phyloP scores from a whole-genome alignment of 2,113 vertebrate species.

The Vidua macroura region DNA sequence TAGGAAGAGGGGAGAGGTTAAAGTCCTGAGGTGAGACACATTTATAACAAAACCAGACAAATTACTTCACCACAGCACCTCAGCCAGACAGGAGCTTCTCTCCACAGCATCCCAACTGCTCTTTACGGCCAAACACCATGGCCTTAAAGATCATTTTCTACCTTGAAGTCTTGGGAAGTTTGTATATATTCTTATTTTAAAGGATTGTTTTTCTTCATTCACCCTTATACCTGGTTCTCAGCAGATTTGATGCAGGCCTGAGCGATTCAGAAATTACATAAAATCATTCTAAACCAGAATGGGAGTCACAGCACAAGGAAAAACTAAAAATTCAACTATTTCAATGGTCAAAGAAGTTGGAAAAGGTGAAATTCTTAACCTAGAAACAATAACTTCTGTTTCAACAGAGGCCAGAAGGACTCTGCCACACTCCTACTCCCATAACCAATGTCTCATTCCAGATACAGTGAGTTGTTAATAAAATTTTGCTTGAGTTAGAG shows the following conservation, averaged over 20 bases:
- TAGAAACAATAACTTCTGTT: background rate
- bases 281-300: background rate
- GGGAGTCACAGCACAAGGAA: background rate
- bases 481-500: background rate
- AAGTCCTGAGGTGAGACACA: background rate
- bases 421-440: background rate
- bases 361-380: background rate
- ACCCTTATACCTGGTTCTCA: background rate
- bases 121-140: background rate
- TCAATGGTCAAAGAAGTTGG: background rate
- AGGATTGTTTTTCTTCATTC: background rate
- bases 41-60: background rate
- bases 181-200: background rate
- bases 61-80: background rate
- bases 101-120: background rate
- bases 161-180: background rate
- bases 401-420: background rate
- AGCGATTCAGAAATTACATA: background rate
- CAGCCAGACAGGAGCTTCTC: background rate
- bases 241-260: background rate
- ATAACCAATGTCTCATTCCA: background rate
- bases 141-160: background rate
- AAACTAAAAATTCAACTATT: background rate
- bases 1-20: background rate
- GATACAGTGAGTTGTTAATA: background rate